Conservation (phyloP, 1,140 invertebrate species). For the Trichonephila clavipes region DNA sequence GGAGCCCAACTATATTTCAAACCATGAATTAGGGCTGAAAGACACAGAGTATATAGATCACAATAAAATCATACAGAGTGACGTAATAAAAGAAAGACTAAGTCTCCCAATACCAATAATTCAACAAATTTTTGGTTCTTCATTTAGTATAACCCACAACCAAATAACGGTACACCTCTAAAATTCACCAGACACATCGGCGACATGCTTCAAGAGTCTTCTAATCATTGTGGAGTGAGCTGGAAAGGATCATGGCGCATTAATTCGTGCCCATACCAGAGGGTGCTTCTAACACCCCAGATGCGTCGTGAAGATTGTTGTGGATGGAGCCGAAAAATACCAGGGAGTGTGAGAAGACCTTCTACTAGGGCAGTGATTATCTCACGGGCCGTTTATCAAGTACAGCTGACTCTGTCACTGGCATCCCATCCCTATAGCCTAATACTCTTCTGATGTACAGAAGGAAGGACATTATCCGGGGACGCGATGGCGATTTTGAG, state of each 20-base stretch:
- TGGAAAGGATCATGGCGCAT: neutral
- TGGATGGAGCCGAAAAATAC: conserved; percentile 19
- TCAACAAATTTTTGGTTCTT: no score
- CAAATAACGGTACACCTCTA: no score
- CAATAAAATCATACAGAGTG: no score
- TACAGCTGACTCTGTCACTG: conserved; percentile 50
- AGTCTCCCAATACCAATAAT: no score
- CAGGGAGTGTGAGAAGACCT: conserved; percentile 1
- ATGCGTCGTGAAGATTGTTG: neutral
- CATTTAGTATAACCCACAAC: no score
- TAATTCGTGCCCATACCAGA: conserved; percentile 2
- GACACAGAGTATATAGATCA: no score
- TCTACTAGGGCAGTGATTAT: conserved; percentile 21
- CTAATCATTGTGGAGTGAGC: no score
- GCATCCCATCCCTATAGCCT: neutral
- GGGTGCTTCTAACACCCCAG: neutral
- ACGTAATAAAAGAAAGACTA: no score
- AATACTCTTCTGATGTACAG: neutral
- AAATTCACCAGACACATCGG: no score
- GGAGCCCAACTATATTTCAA: no score
- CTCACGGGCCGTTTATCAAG: conserved; percentile 39
- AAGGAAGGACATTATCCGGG: conserved; percentile 16
- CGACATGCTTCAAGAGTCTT: no score
- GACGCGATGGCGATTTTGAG: neutral
- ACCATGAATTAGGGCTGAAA: no score